phyloP scores from a whole-genome alignment of 1,140 invertebrate genomes.

The Zaprionus ornatus region DNA sequence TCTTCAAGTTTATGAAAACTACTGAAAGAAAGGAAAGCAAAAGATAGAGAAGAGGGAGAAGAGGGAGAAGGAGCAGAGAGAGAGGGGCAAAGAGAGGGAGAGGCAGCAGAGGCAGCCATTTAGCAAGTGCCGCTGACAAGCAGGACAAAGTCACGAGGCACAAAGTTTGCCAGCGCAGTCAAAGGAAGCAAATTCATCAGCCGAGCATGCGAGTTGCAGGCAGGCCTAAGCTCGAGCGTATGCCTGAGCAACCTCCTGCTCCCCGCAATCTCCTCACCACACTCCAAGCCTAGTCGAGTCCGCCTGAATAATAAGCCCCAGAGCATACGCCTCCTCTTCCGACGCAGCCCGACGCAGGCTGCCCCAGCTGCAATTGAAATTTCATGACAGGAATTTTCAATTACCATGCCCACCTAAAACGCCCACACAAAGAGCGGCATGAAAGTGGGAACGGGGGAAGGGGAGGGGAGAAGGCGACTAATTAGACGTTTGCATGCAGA shows the following conservation, averaged over 20 bases:
- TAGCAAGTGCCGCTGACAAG: slow-evolving; percentile 52
- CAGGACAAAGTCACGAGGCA: slow-evolving; percentile 26
- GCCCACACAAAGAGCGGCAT: slow-evolving; percentile 1
- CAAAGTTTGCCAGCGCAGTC: slow-evolving; percentile 24
- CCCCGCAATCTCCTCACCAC: neutral
- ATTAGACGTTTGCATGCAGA: slow-evolving; percentile 65
- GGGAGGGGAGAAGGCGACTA: slow-evolving; percentile 49
- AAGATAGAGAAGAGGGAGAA: slow-evolving; percentile 19
- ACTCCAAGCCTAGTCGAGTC: neutral
- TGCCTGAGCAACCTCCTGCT: neutral
- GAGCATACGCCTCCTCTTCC: slow-evolving; percentile 4
- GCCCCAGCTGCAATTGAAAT: slow-evolving; percentile 56
- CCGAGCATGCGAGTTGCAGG: slow-evolving; percentile 27
- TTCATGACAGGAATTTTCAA: slow-evolving; percentile 72
- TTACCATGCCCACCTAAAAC: slow-evolving; percentile 45
- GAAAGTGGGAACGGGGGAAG: neutral
- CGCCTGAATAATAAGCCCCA: neutral
- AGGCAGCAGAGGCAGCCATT: slow-evolving; percentile 42
- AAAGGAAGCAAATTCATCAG: slow-evolving; percentile 32
- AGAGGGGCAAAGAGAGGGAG: slow-evolving; percentile 29
- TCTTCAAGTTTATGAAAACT: slow-evolving; percentile 65
- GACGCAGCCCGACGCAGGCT: neutral
- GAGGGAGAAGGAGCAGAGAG: neutral
- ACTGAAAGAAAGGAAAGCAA: slow-evolving; percentile 43
- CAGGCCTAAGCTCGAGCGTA: slow-evolving; percentile 11